Conservation (phyloP, 2,888 invertebrate species). For the Parapristionchus giblindavisi region DNA sequence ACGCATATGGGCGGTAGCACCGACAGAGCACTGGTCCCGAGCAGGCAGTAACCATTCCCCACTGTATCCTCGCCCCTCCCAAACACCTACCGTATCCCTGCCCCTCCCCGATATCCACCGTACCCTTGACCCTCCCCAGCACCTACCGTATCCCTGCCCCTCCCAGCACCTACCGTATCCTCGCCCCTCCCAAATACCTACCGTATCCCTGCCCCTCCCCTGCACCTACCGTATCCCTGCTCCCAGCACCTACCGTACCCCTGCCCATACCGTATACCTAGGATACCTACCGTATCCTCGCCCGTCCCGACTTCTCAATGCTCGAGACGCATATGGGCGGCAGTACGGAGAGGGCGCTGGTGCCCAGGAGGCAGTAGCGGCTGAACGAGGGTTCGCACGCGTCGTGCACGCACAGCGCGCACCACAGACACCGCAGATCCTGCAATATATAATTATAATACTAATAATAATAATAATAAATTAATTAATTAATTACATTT, state of each 20-base stretch:
- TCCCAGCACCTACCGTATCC: background rate
- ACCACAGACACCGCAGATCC: conserved; percentile 97
- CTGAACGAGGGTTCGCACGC: conserved; percentile 40
- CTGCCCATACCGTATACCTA: conserved; percentile 12
- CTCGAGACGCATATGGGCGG: conserved; percentile 84
- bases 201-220: background rate
- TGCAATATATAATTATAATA: too few species aligned
- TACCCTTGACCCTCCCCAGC: background rate
- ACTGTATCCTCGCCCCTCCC: too few species aligned
- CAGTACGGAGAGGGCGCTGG: conserved; percentile 88
- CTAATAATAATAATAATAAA: too few species aligned
- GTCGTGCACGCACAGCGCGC: conserved; percentile 80
- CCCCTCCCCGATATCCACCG: background rate
- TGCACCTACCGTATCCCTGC: background rate
- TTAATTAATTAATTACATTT: too few species aligned
- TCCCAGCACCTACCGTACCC: background rate
- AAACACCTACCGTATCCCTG: background rate
- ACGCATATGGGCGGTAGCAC: conserved; percentile 92
- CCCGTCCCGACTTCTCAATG: conserved; percentile 28
- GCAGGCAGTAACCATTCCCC: conserved; percentile 81
- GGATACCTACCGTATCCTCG: conserved; percentile 38
- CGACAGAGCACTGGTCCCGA: conserved; percentile 89
- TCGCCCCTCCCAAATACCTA: background rate
- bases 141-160: too few species aligned
- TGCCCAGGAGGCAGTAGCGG: conserved; percentile 82